Base-by-base conservation (phyloP, 2,113 vertebrate species). In the Scomber colias region DNA sequence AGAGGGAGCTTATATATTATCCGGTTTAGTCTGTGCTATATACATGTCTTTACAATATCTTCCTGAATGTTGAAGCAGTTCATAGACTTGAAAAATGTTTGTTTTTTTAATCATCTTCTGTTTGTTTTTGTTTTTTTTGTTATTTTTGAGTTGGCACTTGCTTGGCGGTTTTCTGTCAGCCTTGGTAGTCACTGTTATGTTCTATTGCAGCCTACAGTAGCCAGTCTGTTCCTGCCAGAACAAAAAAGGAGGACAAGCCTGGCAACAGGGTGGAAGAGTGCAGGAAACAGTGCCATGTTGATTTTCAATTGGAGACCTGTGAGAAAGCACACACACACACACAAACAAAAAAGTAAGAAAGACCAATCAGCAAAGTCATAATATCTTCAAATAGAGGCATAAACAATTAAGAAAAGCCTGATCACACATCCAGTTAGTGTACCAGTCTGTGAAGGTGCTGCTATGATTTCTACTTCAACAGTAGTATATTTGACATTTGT, bases 51-150 rank as follows among this genome's bases (percentile, higher is more conserved):
- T 99, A 99, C 97, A 99, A 97, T 97, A 92, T 97, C 96, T 97
- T 99, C 97, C 98, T 98, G 97, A 98, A 99, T 95, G 96, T 97
- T 97, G 96, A 97, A 98, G 96, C 97, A 98, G 97, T 99, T 97
- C 97, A 95, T 96, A 96, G 96, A 96, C 96, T 97, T 96, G 96
- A 96, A 88, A 91, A 92, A 97, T 94, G 95, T 89, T 87, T 92
- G 92, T 94, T 95, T 91, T 94, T 96, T 95, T 93, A 89, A 71
- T 90, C 81, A 86, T 90, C 87, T 73, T 90, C 86, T 88, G 81
- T 45, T 61, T 64, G 15, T 70, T 62, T 50, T 77, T 83, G 64
- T 79, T 76, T 73, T 82, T 77, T 84, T 40, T 40, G 35, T 40
- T 40, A 40, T 40, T 79, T 94, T 94, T 87, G 93, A 95, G 96